Percentiles rank a stretch among this genome's conserved stretches.
These are phyloP conservation scores for Lutjanus campechanus DNA, from an alignment of 2,797 vertebrate genomes.

Conservation along the genomic window DNA sequence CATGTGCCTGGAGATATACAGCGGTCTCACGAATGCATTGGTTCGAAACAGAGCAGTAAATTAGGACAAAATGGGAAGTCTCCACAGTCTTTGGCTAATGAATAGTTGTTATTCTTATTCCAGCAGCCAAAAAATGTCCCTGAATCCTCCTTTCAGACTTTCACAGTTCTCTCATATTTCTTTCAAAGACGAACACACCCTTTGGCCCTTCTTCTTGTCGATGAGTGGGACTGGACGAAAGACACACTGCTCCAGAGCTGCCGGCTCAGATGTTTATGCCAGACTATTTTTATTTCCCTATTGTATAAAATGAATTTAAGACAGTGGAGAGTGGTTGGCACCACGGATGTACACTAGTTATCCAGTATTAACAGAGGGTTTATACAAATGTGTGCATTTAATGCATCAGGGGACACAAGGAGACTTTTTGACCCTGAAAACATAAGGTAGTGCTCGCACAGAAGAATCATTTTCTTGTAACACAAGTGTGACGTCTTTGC, in stretches of 20 bases:
- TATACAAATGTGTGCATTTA: not conserved
- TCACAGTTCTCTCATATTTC: constrained; percentile 16
- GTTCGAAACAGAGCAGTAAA: not conserved
- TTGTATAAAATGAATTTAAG: not conserved
- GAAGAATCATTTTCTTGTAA: not conserved
- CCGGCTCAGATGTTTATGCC: not conserved
- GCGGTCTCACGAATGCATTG: not conserved
- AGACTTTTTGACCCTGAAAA: constrained; percentile 8
- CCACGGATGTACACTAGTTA: not conserved
- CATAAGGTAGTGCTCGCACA: not conserved
- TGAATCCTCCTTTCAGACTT: constrained; percentile 9
- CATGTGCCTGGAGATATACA: not conserved
- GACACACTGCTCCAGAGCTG: constrained; percentile 16
- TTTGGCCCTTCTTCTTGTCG: constrained; percentile 6
- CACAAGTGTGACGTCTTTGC: not conserved
- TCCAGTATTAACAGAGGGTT: not conserved
- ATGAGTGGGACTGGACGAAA: constrained; percentile 34
- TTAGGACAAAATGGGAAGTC: constrained; percentile 19
- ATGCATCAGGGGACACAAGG: not conserved
- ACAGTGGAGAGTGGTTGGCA: not conserved
- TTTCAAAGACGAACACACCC: constrained; percentile 14
- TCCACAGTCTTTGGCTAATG: constrained; percentile 7
- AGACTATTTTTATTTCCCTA: not conserved
- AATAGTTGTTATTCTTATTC: constrained; percentile 20
- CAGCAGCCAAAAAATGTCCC: not conserved